A percentile compares a stretch with the other conserved stretches of the same genome.
Evolutionary conservation across 2,888 invertebrate genomes (phyloP).

Genomic region (Athrips mouffetella): DNA sequence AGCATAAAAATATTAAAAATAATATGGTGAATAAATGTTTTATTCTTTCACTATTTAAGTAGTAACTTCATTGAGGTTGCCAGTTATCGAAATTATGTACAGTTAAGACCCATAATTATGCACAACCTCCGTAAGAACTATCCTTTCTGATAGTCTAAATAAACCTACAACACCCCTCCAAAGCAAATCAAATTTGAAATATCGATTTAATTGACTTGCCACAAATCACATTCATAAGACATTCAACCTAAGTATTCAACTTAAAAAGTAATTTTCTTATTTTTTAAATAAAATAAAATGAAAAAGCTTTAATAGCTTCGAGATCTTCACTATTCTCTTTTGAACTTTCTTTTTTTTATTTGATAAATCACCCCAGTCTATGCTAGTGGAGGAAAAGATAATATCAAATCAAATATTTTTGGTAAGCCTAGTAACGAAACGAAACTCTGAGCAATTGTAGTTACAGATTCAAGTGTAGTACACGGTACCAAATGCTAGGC

Average conservation of each 20-base stretch:
- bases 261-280: too few relatives aligned
- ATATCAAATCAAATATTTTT: too few relatives aligned
- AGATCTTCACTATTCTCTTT: neutral
- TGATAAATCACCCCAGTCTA: too few relatives aligned
- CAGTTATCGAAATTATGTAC: slow-evolving; percentile 36
- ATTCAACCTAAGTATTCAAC: too few relatives aligned
- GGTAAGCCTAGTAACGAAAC: too few relatives aligned
- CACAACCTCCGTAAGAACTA: slow-evolving; percentile 44
- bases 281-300: neutral
- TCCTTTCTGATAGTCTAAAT: slow-evolving; percentile 21
- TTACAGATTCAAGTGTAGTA: too few relatives aligned
- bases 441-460: too few relatives aligned
- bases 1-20: slow-evolving; percentile 33
- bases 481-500: neutral
- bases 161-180: slow-evolving; percentile 24
- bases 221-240: slow-evolving; percentile 4
- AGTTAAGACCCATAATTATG: slow-evolving; percentile 35
- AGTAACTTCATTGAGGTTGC: slow-evolving; percentile 23
- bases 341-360: too few relatives aligned
- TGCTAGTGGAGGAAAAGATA: too few relatives aligned
- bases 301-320: neutral
- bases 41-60: slow-evolving; percentile 7
- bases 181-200: slow-evolving; percentile 30
- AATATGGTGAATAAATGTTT: slow-evolving; percentile 36
- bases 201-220: slow-evolving; percentile 40